Conservation (phyloP, 2,888 invertebrate species). For the Nowickia ferox region DNA sequence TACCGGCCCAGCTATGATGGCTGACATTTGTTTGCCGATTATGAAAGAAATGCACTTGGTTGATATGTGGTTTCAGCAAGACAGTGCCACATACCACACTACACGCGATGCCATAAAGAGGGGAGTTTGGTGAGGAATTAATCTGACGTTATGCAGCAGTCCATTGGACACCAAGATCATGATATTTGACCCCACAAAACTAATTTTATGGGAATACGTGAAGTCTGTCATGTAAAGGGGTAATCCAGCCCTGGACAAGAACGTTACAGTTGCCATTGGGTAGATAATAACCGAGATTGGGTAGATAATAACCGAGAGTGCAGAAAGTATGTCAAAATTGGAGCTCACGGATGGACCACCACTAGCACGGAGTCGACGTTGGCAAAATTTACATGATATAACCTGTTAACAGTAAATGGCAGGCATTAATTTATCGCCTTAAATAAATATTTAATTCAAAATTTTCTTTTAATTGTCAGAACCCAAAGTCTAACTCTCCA, state of each 20-base stretch:
- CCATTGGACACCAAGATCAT: background rate
- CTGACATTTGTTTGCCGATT: too few species aligned
- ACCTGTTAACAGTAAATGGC: background rate
- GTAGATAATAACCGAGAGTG: background rate
- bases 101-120: background rate
- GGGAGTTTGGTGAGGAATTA: background rate
- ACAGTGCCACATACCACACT: background rate
- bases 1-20: too few species aligned
- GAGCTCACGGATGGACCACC: background rate
- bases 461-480: background rate
- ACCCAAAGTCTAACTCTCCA: background rate
- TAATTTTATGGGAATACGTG: background rate
- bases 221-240: background rate
- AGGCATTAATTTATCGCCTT: background rate
- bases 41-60: too few species aligned
- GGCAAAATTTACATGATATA: background rate
- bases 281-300: background rate
- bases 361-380: background rate
- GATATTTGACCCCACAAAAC: background rate
- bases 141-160: background rate
- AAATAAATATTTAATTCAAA: background rate
- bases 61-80: background rate
- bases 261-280: background rate
- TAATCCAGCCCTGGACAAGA: background rate
- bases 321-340: background rate